A percentile compares a stretch with the other conserved stretches of the same genome.
Conservation (phyloP, 1,140 invertebrate species). For the Drosophila kohkoa region DNA sequence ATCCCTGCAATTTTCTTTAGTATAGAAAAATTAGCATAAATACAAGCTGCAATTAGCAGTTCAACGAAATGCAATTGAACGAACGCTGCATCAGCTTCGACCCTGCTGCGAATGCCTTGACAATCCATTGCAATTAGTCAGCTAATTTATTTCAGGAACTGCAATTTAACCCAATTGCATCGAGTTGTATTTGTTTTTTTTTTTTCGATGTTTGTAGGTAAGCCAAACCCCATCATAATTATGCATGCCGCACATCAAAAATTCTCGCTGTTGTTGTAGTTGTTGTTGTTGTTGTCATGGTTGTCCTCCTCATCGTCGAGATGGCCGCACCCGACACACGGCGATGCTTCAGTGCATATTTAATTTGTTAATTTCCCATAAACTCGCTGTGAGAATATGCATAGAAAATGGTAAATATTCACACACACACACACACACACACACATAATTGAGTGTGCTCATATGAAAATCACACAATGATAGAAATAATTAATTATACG, state of each 20-base stretch:
- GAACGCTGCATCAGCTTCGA: neutral
- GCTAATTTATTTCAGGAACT: slow-evolving; percentile 7
- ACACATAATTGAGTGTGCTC: slow-evolving; percentile 10
- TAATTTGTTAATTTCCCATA: slow-evolving; percentile 70
- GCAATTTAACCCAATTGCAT: slow-evolving; percentile 36
- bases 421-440: neutral
- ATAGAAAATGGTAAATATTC: slow-evolving; percentile 39
- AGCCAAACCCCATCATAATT: slow-evolving; percentile 54
- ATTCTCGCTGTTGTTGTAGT: neutral
- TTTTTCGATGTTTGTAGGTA: neutral
- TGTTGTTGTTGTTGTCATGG: slow-evolving; percentile 13
- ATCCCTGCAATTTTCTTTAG: too few species aligned
- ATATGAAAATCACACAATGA: slow-evolving; percentile 55
- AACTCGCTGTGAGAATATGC: slow-evolving; percentile 62
- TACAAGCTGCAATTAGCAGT: too few species aligned
- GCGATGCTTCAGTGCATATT: slow-evolving; percentile 57
- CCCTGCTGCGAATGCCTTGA: neutral
- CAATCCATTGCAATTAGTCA: slow-evolving; percentile 3
- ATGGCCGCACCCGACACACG: slow-evolving; percentile 42
- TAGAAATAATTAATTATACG: slow-evolving; percentile 56
- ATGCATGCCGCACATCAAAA: slow-evolving; percentile 53
- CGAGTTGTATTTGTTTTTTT: slow-evolving; percentile 1
- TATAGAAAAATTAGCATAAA: too few species aligned
- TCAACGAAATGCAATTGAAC: too few species aligned
- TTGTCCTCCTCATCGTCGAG: slow-evolving; percentile 15